Percentiles rank a stretch among this genome's conserved stretches.
phyloP scores from a whole-genome alignment of 2,113 vertebrate species.

The Fregata magnificens region DNA sequence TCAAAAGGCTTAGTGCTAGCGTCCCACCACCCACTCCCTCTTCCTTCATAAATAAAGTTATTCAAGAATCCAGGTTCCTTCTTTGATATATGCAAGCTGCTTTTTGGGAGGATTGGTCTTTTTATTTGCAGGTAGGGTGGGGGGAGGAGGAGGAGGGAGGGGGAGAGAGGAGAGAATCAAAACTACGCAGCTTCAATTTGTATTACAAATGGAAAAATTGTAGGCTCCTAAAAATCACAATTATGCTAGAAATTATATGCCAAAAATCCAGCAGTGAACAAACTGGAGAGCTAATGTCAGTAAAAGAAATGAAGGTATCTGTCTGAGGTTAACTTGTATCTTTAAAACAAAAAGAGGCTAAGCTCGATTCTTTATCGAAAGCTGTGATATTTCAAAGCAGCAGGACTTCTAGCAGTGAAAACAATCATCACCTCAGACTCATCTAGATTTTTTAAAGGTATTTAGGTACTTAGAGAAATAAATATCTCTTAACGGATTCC shows the following conservation, averaged over 20 bases:
- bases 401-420: background rate
- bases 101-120: background rate
- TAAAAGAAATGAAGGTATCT: background rate
- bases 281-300: background rate
- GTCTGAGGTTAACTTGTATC: background rate
- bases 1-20: constrained; percentile 45
- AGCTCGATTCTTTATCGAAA: background rate
- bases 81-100: constrained; percentile 33
- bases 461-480: background rate
- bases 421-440: background rate
- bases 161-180: background rate
- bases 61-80: constrained; percentile 21
- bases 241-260: background rate
- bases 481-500: background rate
- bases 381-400: background rate
- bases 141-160: background rate
- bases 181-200: background rate
- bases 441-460: background rate
- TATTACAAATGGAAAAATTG: background rate
- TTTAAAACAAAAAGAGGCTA: background rate
- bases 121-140: background rate
- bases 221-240: background rate
- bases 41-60: constrained; percentile 44
- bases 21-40: constrained; percentile 4
- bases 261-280: background rate